A percentile compares a stretch with the other conserved stretches of the same genome.
Conservation (phyloP, 1,140 invertebrate species). For the Spodoptera litura region DNA sequence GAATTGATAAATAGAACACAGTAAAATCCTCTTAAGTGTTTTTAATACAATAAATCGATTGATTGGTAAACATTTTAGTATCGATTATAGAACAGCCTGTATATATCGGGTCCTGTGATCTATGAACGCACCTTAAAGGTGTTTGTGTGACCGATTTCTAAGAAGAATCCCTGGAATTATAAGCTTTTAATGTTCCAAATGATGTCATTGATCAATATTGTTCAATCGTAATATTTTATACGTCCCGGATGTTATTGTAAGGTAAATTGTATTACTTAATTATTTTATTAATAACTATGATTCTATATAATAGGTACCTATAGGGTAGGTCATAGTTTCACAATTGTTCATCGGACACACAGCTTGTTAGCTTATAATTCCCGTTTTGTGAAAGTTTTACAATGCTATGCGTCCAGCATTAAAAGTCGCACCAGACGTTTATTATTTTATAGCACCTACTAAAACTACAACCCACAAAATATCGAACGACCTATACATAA, state of each 20-base stretch:
- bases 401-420: too few species aligned
- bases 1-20: slow-evolving; percentile 1
- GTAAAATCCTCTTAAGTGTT: neutral
- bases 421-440: too few species aligned
- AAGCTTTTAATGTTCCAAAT: slow-evolving; percentile 43
- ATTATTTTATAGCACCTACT: too few species aligned
- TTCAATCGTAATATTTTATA: slow-evolving; percentile 42
- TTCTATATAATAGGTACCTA: neutral
- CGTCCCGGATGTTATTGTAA: slow-evolving; percentile 36
- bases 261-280: slow-evolving; percentile 12
- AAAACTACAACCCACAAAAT: neutral
- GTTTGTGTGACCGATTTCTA: slow-evolving; percentile 55
- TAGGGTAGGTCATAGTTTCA: neutral
- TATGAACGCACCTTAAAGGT: slow-evolving; percentile 32
- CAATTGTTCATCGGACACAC: neutral
- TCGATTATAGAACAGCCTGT: slow-evolving; percentile 50
- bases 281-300: slow-evolving; percentile 39
- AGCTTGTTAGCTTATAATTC: neutral
- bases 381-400: neutral
- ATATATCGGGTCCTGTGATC: slow-evolving; percentile 37
- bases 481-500: neutral
- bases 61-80: slow-evolving; percentile 4
- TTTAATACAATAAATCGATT: slow-evolving; percentile 5
- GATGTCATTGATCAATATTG: slow-evolving; percentile 43
- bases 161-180: slow-evolving; percentile 53